Evolutionary conservation across 2,797 vertebrate species (phyloP), one percentile per base, ranked within the genome.

Genomic region (Lepilemur septentrionalis): DNA sequence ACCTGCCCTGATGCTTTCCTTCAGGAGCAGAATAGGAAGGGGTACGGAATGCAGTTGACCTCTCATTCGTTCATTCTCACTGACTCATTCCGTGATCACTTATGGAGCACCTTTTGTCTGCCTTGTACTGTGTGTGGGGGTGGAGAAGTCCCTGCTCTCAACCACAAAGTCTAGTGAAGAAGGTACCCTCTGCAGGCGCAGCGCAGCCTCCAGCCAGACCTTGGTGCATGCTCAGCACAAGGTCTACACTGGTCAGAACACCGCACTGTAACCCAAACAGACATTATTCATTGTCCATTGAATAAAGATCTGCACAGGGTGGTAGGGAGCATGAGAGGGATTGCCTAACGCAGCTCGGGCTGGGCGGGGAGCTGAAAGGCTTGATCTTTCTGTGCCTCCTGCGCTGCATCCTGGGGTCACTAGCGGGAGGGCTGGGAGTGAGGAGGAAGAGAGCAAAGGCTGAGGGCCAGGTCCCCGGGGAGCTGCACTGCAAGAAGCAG

Each of bases 381-480:
- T 14, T 46, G 4, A 8, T 30, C 41, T 23, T 48, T 25, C 46
- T 6, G 2, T 4, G 23, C 7, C 25, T 7, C 22, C 20, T 2
- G 46, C n/a, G 14, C 41, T 22, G 25, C 67, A 12, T 76, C 32
- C 55, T 30, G 23, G 5, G 2, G 57, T 59, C 67, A 12, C 55
- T 32, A 73, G 46, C 35, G 17, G 30, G 7, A 41, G 14, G 18
- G 41, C 5, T 1, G 7, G 43, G 28, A 41, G 32, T 3, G 17
- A 23, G 32, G 10, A 7, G 7, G 23, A 46, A 5, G 65, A 6
- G 38, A 28, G 50, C 52, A 79, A 57, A 57, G 23, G n/a, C 23
- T 57, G 4, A 7, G 1, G 22, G 14, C 7, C 35, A 20, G 10
- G 9, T 7, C 35, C 32, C 2, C 2, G 0, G 48, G 18, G n/a